phyloP scores from a whole-genome alignment of 1,140 invertebrate species.

The Drosophila kohkoa region DNA sequence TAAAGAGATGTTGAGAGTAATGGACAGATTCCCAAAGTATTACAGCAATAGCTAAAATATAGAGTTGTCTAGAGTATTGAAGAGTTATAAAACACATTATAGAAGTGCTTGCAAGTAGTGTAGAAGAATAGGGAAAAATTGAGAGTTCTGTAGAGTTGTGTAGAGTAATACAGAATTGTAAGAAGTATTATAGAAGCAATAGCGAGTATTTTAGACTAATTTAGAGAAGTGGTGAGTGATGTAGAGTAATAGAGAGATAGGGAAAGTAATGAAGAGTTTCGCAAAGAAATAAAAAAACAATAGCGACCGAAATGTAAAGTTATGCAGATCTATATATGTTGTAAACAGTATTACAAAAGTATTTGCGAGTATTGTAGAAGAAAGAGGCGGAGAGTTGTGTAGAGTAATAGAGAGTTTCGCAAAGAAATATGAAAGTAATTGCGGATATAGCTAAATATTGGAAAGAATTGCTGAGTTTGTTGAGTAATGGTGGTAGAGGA shows the following conservation, averaged over 20 bases:
- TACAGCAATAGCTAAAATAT: neutral
- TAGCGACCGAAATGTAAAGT: neutral
- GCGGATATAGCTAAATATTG: no score
- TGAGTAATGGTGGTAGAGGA: no score
- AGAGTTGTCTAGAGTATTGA: neutral
- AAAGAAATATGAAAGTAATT: no score
- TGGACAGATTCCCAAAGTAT: no score
- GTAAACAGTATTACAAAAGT: no score
- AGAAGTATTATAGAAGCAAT: neutral
- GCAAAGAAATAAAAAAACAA: neutral
- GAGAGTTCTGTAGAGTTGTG: slow-evolving; percentile 4
- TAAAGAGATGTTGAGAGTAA: no score
- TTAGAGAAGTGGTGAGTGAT: neutral
- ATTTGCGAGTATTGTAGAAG: neutral
- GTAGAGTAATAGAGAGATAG: neutral
- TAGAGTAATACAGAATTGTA: neutral
- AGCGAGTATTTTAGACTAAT: neutral
- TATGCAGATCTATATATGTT: neutral
- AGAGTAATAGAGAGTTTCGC: neutral
- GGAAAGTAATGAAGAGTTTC: neutral
- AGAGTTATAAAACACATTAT: neutral
- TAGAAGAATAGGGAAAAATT: neutral
- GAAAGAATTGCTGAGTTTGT: no score
- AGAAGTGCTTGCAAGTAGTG: neutral
- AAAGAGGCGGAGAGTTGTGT: neutral